Conservation (phyloP, 2,797 vertebrate species). For the Chiroxiphia lanceolata region DNA sequence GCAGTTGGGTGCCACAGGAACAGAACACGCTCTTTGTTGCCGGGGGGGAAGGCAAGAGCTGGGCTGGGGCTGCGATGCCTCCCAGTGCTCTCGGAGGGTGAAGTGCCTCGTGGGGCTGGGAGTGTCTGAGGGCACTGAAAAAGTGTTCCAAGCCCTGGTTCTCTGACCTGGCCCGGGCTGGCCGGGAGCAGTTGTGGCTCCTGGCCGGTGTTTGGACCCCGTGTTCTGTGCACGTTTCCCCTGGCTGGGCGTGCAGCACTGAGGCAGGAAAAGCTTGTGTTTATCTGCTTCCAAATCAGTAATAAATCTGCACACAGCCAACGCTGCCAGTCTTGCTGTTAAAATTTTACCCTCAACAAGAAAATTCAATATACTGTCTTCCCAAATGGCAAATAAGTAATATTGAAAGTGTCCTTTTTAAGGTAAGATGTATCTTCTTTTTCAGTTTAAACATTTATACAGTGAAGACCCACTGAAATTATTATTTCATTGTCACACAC, state of each 20-base stretch:
- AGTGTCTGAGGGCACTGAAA: not conserved
- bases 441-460: slow-evolving; percentile 23
- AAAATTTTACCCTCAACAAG: slow-evolving; percentile 11
- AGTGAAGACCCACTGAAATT: slow-evolving; percentile 43
- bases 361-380: slow-evolving; percentile 45
- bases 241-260: not conserved
- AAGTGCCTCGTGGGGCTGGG: not conserved
- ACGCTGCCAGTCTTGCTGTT: slow-evolving; percentile 22
- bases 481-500: slow-evolving; percentile 70
- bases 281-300: not conserved
- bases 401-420: slow-evolving; percentile 31
- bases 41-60: not conserved
- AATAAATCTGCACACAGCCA: not conserved
- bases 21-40: not conserved
- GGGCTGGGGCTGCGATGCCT: not conserved
- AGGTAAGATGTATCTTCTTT: slow-evolving; percentile 26
- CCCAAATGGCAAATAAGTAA: slow-evolving; percentile 40
- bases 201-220: not conserved
- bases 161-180: not conserved
- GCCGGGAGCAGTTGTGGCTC: not conserved
- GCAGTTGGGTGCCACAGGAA: accelerated
- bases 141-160: not conserved
- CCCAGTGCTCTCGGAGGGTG: not conserved
- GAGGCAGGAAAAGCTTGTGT: not conserved
- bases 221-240: not conserved